These are phyloP conservation scores for Scaptodrosophila latifasciaeformis DNA, from an alignment of 2,888 invertebrate genomes.

Conservation along the genomic window DNA sequence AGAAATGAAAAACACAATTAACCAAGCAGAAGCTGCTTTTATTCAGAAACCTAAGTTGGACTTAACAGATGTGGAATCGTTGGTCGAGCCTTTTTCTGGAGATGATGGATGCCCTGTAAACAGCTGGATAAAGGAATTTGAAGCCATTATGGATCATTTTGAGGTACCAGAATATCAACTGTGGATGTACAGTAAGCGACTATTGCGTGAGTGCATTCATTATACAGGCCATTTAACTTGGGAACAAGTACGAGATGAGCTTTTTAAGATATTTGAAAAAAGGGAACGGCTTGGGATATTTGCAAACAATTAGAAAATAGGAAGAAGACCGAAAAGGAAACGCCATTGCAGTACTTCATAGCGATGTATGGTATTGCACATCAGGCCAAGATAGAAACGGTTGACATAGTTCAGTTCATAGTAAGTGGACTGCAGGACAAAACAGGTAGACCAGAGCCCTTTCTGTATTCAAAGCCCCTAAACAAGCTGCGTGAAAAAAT, in stretches of 20 bases:
- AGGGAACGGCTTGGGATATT: neutral
- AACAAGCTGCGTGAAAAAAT: neutral
- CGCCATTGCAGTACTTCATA: neutral
- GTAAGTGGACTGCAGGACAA: neutral
- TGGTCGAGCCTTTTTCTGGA: neutral
- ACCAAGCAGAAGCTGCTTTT: neutral
- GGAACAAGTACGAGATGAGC: neutral
- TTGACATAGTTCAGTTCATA: neutral
- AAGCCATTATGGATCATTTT: neutral
- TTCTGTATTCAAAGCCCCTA: neutral
- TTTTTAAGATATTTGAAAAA: neutral
- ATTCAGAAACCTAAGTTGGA: neutral
- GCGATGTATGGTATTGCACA: neutral
- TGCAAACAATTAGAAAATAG: neutral
- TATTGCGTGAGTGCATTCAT: neutral
- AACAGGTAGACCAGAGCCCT: neutral
- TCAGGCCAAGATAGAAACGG: too few relatives aligned
- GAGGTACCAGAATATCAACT: neutral
- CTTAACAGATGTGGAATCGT: neutral
- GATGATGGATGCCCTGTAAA: neutral
- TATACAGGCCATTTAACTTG: neutral
- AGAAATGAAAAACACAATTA: too few relatives aligned
- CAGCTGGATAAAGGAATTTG: neutral
- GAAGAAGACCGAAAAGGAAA: too few relatives aligned
- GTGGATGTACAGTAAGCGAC: neutral